A percentile compares a stretch with the other conserved stretches of the same genome.
phyloP scores from a whole-genome alignment of 23 tunicate species.

The Clavelina lepadiformis region DNA sequence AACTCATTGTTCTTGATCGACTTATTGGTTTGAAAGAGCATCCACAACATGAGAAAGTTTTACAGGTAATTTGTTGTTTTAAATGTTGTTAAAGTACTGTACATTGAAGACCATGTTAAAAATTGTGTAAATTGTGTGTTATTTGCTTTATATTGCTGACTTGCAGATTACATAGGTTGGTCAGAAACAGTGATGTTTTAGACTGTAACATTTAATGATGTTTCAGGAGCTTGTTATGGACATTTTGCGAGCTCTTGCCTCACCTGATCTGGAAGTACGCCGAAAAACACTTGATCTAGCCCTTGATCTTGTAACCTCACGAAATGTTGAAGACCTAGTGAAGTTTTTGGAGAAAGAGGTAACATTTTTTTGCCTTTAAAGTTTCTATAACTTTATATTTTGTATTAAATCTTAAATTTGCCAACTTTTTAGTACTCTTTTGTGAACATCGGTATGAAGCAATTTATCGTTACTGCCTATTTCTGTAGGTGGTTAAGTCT shows the following conservation, averaged over 20 bases:
- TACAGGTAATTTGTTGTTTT: slow-evolving; percentile 42
- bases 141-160: no score
- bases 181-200: not conserved
- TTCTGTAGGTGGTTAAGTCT: slow-evolving; percentile 62
- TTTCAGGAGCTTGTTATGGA: slow-evolving; percentile 94
- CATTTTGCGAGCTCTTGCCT: slow-evolving; percentile 86
- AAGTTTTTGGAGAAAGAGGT: slow-evolving; percentile 98
- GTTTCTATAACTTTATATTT: no score
- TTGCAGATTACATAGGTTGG: no score
- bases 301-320: slow-evolving; percentile 90
- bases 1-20: slow-evolving; percentile 94
- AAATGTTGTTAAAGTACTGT: not conserved
- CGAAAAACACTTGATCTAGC: slow-evolving; percentile 92
- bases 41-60: slow-evolving; percentile 83
- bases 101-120: not conserved
- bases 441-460: no score
- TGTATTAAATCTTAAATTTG: no score
- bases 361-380: no score
- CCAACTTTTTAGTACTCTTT: no score
- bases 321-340: slow-evolving; percentile 94
- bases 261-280: slow-evolving; percentile 98
- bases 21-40: slow-evolving; percentile 84
- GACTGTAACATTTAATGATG: not conserved
- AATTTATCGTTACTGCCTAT: not conserved
- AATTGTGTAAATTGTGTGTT: not conserved